phyloP scores from a whole-genome alignment of 2,797 vertebrate species.

The Octomys mimax region DNA sequence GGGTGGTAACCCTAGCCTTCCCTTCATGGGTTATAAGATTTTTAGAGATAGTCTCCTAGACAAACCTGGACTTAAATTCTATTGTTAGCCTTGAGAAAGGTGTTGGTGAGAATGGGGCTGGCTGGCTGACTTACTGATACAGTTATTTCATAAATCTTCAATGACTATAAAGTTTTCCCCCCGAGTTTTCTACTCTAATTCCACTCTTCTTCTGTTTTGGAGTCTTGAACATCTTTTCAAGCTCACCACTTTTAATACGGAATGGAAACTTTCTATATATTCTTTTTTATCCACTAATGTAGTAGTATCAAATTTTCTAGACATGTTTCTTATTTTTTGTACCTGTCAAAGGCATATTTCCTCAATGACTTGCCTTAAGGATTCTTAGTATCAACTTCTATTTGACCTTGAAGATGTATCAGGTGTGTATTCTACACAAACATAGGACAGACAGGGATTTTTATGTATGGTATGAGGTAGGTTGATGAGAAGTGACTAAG shows the following conservation, averaged over 20 bases:
- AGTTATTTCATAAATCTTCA: background rate
- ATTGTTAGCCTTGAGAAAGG: background rate
- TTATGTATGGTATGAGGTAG: background rate
- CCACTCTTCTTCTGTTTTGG: background rate
- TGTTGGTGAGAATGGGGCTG: background rate
- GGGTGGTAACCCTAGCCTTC: accelerated
- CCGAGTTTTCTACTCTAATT: background rate
- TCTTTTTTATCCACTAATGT: background rate
- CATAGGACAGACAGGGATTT: background rate
- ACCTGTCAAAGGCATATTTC: background rate
- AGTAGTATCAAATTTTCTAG: background rate
- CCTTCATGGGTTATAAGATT: background rate
- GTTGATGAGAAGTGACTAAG: background rate
- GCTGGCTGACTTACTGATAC: no score
- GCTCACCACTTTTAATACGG: background rate
- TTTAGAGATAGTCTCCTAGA: background rate
- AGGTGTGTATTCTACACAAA: background rate
- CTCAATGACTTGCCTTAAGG: background rate
- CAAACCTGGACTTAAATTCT: background rate
- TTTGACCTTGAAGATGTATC: background rate
- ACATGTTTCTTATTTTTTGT: background rate
- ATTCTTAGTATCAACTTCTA: background rate
- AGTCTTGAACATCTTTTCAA: background rate
- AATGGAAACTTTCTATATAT: background rate
- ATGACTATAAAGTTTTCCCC: background rate